Percentiles rank a stretch among this genome's conserved stretches.
Conservation (phyloP, 2,888 invertebrate genomes). For the Macaria notata region DNA sequence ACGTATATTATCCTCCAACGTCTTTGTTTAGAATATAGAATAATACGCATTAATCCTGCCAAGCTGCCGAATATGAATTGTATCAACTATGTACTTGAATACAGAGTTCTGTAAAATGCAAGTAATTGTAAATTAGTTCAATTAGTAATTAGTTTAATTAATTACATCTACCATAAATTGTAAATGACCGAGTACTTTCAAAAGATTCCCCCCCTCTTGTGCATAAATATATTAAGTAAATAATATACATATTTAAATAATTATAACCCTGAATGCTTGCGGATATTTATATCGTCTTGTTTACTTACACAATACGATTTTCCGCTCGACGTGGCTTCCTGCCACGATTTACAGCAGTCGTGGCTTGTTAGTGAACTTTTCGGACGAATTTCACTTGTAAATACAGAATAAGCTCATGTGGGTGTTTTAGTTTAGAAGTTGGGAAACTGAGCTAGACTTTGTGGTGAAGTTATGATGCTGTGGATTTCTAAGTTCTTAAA, state of each 20-base stretch:
- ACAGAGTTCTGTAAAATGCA: too few species aligned
- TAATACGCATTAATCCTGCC: slow-evolving; percentile 16
- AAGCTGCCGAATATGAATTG: slow-evolving; percentile 18
- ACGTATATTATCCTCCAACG: slow-evolving; percentile 6
- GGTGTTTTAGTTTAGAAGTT: slow-evolving; percentile 7
- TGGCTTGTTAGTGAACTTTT: slow-evolving; percentile 27
- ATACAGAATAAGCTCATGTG: slow-evolving; percentile 22
- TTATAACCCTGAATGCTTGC: too few species aligned
- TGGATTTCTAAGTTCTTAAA: too few species aligned
- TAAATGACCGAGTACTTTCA: too few species aligned
- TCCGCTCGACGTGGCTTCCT: slow-evolving; percentile 30
- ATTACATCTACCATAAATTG: too few species aligned
- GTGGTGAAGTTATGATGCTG: slow-evolving; percentile 1
- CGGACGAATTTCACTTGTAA: slow-evolving; percentile 30
- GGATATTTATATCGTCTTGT: slow-evolving; percentile 19
- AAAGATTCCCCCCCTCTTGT: too few species aligned
- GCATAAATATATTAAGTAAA: too few species aligned
- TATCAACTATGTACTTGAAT: slow-evolving; percentile 12
- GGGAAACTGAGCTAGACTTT: slow-evolving; percentile 5
- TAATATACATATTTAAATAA: too few species aligned
- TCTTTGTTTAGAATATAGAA: slow-evolving; percentile 5
- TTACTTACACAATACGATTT: slow-evolving; percentile 33
- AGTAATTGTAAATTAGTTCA: too few species aligned
- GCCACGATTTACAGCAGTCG: slow-evolving; percentile 22
- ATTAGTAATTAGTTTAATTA: too few species aligned